These are phyloP conservation scores for Peromyscus nudipes DNA, from an alignment of 2,797 vertebrate species.

Conservation along the genomic window DNA sequence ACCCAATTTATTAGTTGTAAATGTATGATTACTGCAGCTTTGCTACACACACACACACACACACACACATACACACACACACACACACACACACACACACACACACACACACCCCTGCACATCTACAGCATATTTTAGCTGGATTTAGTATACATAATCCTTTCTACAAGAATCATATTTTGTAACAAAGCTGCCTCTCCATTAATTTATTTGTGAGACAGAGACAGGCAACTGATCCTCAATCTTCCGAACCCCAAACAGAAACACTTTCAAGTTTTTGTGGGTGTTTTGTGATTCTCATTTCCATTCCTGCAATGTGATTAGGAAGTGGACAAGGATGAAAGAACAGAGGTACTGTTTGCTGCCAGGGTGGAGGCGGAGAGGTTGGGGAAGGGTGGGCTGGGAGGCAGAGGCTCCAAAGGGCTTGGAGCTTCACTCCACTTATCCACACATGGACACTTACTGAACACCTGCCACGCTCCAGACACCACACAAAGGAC, in stretches of 20 bases:
- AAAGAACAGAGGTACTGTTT: background rate
- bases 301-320: slow-evolving; percentile 51
- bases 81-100: slow-evolving; percentile 60
- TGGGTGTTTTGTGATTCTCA: slow-evolving; percentile 25
- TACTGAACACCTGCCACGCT: background rate
- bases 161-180: slow-evolving; percentile 85
- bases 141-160: slow-evolving; percentile 89
- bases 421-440: too few species aligned
- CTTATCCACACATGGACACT: background rate
- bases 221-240: slow-evolving; percentile 85
- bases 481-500: background rate
- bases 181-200: slow-evolving; percentile 84
- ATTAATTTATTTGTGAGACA: slow-evolving; percentile 89
- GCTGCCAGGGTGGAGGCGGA: background rate
- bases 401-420: background rate
- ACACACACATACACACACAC: background rate
- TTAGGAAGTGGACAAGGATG: slow-evolving; percentile 60
- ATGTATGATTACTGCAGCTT: slow-evolving; percentile 90
- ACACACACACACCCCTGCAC: background rate
- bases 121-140: slow-evolving; percentile 83
- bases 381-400: rapidly evolving
- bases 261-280: slow-evolving; percentile 82
- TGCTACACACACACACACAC: slow-evolving; percentile 83
- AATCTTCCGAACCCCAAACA: slow-evolving; percentile 78
- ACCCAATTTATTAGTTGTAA: slow-evolving; percentile 90